Percentiles rank a stretch among this genome's conserved stretches.
Evolutionary conservation across 2,797 vertebrate genomes (phyloP).

Genomic region (Antennarius maculatus): DNA sequence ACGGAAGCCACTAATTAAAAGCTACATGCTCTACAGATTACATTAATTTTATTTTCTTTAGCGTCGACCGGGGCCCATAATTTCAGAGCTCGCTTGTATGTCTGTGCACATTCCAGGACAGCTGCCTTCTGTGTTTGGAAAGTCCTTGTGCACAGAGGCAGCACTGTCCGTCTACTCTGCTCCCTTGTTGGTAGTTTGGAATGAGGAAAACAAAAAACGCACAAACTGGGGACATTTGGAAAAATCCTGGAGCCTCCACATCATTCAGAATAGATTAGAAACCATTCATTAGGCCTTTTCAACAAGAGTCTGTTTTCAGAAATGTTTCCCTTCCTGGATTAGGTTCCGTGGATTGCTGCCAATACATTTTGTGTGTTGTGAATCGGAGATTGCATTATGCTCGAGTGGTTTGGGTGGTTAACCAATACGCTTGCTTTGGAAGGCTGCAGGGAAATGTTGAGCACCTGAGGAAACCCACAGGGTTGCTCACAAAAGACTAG

Average conservation of each 20-base stretch:
- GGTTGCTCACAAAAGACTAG: conserved; percentile 57
- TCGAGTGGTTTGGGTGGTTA: conserved; percentile 78
- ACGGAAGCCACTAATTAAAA: conserved; percentile 87
- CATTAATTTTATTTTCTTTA: conserved; percentile 83
- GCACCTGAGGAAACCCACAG: conserved; percentile 77
- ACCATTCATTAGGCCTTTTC: conserved; percentile 70
- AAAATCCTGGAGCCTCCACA: conserved; percentile 41
- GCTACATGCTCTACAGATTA: conserved; percentile 80
- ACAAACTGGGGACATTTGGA: conserved; percentile 48
- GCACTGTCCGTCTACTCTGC: conserved; percentile 46
- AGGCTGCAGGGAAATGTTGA: conserved; percentile 68
- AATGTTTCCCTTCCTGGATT: conserved; percentile 74
- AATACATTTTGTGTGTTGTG: conserved; percentile 74
- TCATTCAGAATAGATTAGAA: conserved; percentile 63
- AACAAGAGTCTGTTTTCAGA: conserved; percentile 70
- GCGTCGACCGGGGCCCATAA: conserved; percentile 68
- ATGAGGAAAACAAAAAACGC: conserved; percentile 58
- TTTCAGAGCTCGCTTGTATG: conserved; percentile 67
- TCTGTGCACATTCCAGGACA: conserved; percentile 73
- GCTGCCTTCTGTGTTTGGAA: conserved; percentile 66
- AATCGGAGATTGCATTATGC: conserved; percentile 77
- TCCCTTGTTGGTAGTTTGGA: conserved; percentile 50
- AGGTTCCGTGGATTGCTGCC: conserved; percentile 71
- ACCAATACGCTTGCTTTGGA: conserved; percentile 73
- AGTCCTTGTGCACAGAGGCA: conserved; percentile 65